Evolutionary conservation across 2,797 vertebrate genomes (phyloP), one percentile per base, ranked within the genome.

Genomic region (Amblyopsis hoosieri): DNA sequence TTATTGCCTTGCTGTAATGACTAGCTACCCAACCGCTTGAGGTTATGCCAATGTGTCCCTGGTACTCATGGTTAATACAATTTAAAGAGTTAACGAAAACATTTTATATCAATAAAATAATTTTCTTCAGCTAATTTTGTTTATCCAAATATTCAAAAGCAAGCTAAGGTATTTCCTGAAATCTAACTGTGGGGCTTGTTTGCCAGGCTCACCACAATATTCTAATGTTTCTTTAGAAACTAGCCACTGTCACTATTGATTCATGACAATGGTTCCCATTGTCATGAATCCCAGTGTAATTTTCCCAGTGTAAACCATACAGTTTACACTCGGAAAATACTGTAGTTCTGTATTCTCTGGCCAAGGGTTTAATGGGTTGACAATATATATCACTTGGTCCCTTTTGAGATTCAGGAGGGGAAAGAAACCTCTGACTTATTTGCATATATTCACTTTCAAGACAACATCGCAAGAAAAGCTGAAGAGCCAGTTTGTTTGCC

Each of bases 1-100:
- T 87, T 85, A 89, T 89, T 84, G 74, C 76, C 62, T 15, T 55
- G 52, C 76, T 58, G 64, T 77, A 82, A 84, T 76, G 72, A 84
- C 49, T 31, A 58, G 54, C 65, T 80, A 71, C 75, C 64, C 67
- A 71, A 59, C 63, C 72, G 74, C 69, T 31, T 68, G 13, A 49
- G 72, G 76, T 69, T 58, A 61, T 54, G 48, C n/a, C 55, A 50
- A 54, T 19, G 61, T 67, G 71, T 67, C 53, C 64, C 29, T 0
- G 14, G 51, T 55, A 76, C 53, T 72, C 68, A 59, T 59, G 23
- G 53, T 42, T 42, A 1, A 42, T 42, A 42, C 2, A 42, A 42
- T 42, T 10, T 42, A 42, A 42, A 42, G 37, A 42, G 37, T 42
- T 42, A 7, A 42, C 9, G 10, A 2, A 42, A 42, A 7, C 37